Conservation (phyloP, 2,797 vertebrate species). For the Antennarius maculatus region DNA sequence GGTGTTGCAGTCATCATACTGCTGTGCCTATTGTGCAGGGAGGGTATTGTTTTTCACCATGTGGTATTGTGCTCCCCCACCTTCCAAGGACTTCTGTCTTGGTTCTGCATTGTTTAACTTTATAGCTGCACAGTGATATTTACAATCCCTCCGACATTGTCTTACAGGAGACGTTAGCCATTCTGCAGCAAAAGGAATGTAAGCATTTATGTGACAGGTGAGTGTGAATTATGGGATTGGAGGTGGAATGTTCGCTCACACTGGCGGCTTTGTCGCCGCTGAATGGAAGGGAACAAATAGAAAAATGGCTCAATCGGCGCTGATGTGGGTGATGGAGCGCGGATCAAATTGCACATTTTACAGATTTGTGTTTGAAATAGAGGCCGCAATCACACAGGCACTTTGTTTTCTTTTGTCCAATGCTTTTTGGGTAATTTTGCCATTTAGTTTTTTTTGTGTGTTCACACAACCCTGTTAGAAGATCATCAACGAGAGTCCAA, state of each 20-base stretch:
- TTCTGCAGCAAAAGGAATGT: conserved; percentile 48
- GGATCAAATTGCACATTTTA: conserved; percentile 48
- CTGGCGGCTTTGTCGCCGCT: conserved; percentile 29
- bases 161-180: conserved; percentile 45
- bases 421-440: conserved; percentile 6
- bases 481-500: conserved; percentile 12
- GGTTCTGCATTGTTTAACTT: conserved; percentile 49
- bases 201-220: conserved; percentile 53
- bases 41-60: conserved; percentile 37
- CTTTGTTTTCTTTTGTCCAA: conserved; percentile 10
- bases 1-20: conserved; percentile 3
- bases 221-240: conserved; percentile 58
- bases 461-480: not conserved
- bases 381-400: conserved; percentile 5
- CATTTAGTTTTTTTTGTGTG: conserved; percentile 21
- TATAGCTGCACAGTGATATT: conserved; percentile 47
- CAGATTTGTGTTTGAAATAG: conserved; percentile 30
- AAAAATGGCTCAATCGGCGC: conserved; percentile 44
- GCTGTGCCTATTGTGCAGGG: conserved; percentile 18
- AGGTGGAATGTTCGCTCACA: conserved; percentile 30
- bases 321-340: conserved; percentile 52
- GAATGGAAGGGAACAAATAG: conserved; percentile 50
- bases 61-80: conserved; percentile 14
- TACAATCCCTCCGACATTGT: conserved; percentile 51
- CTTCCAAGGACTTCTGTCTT: conserved; percentile 40